Evolutionary conservation across 2,113 vertebrate species (phyloP), one percentile per base, ranked within the genome.

Genomic region (Triplophysa dalaica): DNA sequence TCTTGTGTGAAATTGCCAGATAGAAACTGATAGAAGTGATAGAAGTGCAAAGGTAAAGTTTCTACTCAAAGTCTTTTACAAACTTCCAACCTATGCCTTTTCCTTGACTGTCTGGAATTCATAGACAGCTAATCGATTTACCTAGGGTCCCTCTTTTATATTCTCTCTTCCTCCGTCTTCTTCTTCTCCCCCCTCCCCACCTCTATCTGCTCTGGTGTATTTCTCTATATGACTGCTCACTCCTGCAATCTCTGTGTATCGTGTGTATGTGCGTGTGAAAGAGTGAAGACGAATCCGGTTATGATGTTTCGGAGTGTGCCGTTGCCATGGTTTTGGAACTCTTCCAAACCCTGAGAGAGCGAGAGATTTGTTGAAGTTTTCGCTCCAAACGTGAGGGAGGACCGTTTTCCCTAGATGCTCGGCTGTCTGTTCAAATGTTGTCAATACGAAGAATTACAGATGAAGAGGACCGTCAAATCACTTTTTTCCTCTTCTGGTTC

Each of bases 1-100:
- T 87, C 86, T 89, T 84, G 86, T 91, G 91, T 90, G 88, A 91
- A 91, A 92, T 91, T 89, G 89, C 85, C 88, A 89, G 86, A 84
- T 82, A 73, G 86, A 87, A 85, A 85, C 84, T 77, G 86, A 87
- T 85, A 85, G 75, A 81, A 75, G 82, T 77, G 86, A 87, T 85
- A 85, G 75, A 81, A 75, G 82, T 76, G 50, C 61, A 43, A 50
- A 77, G 70, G 26, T 70, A 75, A 79, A 73, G 70, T 65, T 70
- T 68, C 73, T 33, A 33, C 4, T 33, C 33, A 5, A 33, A 65
- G 77, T 61, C 78, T 84, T 38, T 85, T 87, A 88, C 62, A 70
- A 85, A 90, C 79, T 83, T 88, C 63, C 33, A 82, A 76, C 52
- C 83, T 19, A 6, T 54, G 50, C 16, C 13, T 87, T 82, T 87